A percentile compares a stretch with the other conserved stretches of the same genome.
These are phyloP conservation scores for Homalodisca vitripennis DNA, from an alignment of 1,140 invertebrate genomes.

Conservation along the genomic window DNA sequence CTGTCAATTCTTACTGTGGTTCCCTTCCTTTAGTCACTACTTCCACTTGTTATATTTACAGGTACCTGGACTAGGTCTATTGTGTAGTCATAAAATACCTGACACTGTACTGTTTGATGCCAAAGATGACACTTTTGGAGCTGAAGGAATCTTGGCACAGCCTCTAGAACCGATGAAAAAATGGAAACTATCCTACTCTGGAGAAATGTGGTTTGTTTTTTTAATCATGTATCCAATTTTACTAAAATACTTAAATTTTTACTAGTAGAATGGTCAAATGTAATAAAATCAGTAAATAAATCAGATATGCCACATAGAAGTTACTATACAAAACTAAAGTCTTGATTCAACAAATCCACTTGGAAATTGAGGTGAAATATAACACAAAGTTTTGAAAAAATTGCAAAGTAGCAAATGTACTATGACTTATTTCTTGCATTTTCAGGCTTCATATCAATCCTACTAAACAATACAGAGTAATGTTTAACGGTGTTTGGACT, in stretches of 20 bases:
- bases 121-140: constrained; percentile 56
- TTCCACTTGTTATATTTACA: constrained; percentile 40
- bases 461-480: constrained; percentile 50
- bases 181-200: constrained; percentile 62
- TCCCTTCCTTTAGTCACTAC: too few relatives aligned
- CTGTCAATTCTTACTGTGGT: too few relatives aligned
- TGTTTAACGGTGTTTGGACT: constrained; percentile 54
- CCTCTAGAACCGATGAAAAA: constrained; percentile 63
- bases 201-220: constrained; percentile 59
- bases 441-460: constrained; percentile 50
- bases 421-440: constrained; percentile 5
- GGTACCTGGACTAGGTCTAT: constrained; percentile 62
- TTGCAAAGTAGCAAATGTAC: constrained; percentile 8
- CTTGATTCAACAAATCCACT: too few relatives aligned
- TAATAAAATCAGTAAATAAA: too few relatives aligned
- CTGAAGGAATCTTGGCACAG: constrained; percentile 61
- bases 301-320: too few relatives aligned
- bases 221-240: too few relatives aligned
- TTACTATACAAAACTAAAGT: too few relatives aligned
- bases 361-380: too few relatives aligned
- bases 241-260: too few relatives aligned
- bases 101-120: constrained; percentile 62
- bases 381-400: too few relatives aligned
- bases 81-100: constrained; percentile 62
- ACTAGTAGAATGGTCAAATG: too few relatives aligned